phyloP scores from a whole-genome alignment of 2,888 invertebrate genomes.

The Oasisia sp. region DNA sequence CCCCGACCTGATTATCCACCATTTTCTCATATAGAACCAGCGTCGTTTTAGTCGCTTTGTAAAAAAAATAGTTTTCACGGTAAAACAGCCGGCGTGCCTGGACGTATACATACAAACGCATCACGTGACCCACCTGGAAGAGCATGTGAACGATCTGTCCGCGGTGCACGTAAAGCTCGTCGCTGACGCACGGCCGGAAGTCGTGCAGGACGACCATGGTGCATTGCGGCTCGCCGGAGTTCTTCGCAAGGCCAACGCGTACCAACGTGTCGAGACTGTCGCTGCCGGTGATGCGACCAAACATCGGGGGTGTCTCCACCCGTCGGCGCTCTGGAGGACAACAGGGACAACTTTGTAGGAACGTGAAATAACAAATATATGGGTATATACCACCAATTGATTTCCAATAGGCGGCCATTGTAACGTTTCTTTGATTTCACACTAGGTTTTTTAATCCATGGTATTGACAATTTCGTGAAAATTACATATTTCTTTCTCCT shows the following conservation, averaged over 20 bases:
- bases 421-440: too few species aligned
- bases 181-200: constrained; percentile 94
- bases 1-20: not conserved
- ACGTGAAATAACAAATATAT: too few species aligned
- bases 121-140: constrained; percentile 68
- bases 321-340: not conserved
- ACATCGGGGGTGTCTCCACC: not conserved
- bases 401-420: too few species aligned
- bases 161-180: constrained; percentile 88
- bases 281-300: constrained; percentile 91
- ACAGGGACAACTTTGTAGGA: not conserved
- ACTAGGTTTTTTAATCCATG: too few species aligned
- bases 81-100: not conserved
- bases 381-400: too few species aligned
- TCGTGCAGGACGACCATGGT: constrained; percentile 68
- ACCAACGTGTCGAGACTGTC: constrained; percentile 92
- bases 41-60: too few species aligned
- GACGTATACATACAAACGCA: not conserved
- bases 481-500: too few species aligned
- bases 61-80: not conserved
- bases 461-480: too few species aligned
- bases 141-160: constrained; percentile 85
- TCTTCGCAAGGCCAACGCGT: constrained; percentile 79
- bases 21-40: not conserved
- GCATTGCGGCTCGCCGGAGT: not conserved